Conservation (phyloP, 2,888 invertebrate species). For the Protodeltote pygarga region DNA sequence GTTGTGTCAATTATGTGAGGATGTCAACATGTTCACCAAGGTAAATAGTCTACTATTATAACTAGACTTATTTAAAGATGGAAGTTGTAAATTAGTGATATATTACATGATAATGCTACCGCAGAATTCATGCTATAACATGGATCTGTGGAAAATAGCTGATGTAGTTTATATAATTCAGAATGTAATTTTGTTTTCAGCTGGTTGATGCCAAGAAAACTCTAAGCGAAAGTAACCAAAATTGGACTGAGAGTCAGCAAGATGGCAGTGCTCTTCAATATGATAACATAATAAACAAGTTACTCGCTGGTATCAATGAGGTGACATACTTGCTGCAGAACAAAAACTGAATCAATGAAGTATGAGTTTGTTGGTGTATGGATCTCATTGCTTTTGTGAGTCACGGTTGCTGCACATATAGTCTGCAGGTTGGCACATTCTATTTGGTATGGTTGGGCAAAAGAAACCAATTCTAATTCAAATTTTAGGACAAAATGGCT, state of each 20-base stretch:
- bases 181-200: slow-evolving; percentile 53
- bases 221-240: slow-evolving; percentile 63
- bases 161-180: no score
- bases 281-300: slow-evolving; percentile 68
- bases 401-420: neutral
- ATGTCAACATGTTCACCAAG: slow-evolving; percentile 76
- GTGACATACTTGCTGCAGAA: slow-evolving; percentile 73
- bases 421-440: neutral
- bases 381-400: slow-evolving; percentile 30
- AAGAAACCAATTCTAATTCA: no score
- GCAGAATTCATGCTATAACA: no score
- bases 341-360: slow-evolving; percentile 57
- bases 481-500: no score
- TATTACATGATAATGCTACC: no score
- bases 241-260: slow-evolving; percentile 52
- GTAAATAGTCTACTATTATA: slow-evolving; percentile 48
- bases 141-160: no score
- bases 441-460: no score
- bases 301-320: slow-evolving; percentile 74
- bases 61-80: no score
- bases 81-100: no score
- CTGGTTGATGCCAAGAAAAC: slow-evolving; percentile 73
- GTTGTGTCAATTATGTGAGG: slow-evolving; percentile 65
- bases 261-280: slow-evolving; percentile 61
- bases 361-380: slow-evolving; percentile 5